Base-by-base conservation (phyloP, 2,888 invertebrate genomes). In the Achlya flavicornis region DNA sequence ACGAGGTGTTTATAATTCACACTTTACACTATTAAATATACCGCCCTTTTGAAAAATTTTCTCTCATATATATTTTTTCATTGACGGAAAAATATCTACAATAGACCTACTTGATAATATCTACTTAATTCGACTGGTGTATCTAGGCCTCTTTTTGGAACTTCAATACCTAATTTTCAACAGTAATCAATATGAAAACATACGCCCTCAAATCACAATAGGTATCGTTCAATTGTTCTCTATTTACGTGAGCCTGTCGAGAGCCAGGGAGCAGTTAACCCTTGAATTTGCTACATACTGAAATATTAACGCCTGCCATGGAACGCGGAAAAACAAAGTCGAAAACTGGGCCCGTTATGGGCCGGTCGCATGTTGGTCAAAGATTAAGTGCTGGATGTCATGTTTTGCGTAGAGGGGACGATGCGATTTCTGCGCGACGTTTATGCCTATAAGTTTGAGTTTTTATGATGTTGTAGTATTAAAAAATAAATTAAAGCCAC, bases 311-410 rank as follows among this genome's bases (percentile, higher is more conserved):
- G 88, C 86, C 78, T 78, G 85, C 88, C 89, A 89, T 92, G 87
- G 91, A 87, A 87, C 87, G 89, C 89, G 90, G 91, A 92, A 93
- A 93, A 93, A 93, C 92, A 93, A 88, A 92, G 92, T 90, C 89
- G 87, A 91, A 92, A 91, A 91, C 90, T 89, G 88, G 87, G 81
- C 80, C 89, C 85, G 91, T 88, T 91, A 90, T 89, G 88, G 91
- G 90, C 89, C 89, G 88, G 91, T 92, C 90, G 91, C 91, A 87
- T 86, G 86, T 81, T 68, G 68, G 63, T 33, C 92, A 93, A 83
- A 93, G 93, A 93, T 77, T 85, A 92, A 76, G 66, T 69, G 35
- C 63, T 66, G 61, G 67, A 72, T 64, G 64, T 69, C 76, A 76
- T 75, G 69, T 71, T 64, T 65, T 67, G 61, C 58, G 57, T 63